These are phyloP conservation scores for Zapornia atra DNA, from an alignment of 2,113 vertebrate species.

Conservation along the genomic window DNA sequence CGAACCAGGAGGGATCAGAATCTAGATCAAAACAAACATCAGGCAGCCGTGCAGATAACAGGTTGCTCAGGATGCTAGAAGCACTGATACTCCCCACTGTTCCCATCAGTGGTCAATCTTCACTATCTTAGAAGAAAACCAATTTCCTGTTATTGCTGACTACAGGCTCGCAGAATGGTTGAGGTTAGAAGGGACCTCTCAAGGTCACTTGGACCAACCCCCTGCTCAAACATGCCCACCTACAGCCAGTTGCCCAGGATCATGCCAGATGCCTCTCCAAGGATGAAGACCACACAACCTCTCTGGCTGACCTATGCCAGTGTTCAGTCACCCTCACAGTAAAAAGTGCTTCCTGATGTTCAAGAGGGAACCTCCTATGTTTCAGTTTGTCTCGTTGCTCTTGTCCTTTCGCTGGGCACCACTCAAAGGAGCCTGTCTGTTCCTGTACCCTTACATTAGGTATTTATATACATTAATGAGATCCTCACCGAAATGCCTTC, in stretches of 20 bases:
- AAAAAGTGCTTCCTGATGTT: not conserved
- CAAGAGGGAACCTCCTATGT: not conserved
- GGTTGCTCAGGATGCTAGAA: not conserved
- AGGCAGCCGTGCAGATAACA: not conserved
- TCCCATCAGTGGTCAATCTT: not conserved
- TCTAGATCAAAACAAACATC: not conserved
- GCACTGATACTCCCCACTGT: not conserved
- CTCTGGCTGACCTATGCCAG: not conserved
- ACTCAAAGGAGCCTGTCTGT: not conserved
- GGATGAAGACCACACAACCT: not conserved
- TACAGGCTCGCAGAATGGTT: not conserved
- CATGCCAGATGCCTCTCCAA: accelerated
- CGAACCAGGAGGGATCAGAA: not conserved
- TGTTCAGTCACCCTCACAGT: not conserved
- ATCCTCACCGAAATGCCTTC: not conserved
- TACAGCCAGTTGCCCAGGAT: not conserved
- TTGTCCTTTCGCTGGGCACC: not conserved
- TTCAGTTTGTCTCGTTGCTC: not conserved
- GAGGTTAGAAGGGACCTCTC: not conserved
- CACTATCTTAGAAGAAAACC: not conserved
- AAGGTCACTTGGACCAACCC: not conserved
- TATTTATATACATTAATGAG: not conserved
- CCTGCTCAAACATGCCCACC: not conserved
- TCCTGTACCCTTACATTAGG: not conserved
- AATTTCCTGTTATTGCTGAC: not conserved